These are phyloP conservation scores for Burhinus oedicnemus DNA, from an alignment of 2,113 vertebrate species.

Conservation along the genomic window DNA sequence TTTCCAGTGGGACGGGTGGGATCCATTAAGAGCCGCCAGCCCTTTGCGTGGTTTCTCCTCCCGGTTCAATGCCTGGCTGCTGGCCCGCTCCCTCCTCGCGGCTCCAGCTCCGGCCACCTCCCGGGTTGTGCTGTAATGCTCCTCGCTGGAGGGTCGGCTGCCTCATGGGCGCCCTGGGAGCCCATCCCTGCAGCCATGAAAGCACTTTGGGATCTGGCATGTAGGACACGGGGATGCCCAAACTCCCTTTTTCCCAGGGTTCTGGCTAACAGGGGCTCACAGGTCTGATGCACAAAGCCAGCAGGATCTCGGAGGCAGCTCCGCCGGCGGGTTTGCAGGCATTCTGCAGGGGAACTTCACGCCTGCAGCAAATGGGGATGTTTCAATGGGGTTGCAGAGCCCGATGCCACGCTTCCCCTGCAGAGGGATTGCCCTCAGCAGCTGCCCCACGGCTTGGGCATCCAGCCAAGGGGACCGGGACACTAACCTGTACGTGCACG, in stretches of 20 bases:
- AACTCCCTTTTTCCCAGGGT: neutral
- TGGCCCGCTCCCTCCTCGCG: neutral
- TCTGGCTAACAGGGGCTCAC: neutral
- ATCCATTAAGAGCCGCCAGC: neutral
- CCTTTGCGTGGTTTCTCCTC: neutral
- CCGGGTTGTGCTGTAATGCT: neutral
- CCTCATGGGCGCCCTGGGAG: neutral
- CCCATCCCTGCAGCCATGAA: neutral
- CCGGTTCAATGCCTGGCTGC: neutral
- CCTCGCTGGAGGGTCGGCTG: neutral
- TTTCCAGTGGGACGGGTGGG: neutral
- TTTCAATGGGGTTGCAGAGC: neutral
- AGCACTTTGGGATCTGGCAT: neutral
- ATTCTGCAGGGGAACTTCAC: neutral
- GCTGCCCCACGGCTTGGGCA: rapidly evolving
- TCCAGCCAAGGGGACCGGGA: neutral
- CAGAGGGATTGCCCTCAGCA: neutral
- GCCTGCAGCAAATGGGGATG: neutral
- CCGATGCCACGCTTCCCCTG: neutral
- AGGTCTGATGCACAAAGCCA: neutral
- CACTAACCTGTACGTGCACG: rapidly evolving
- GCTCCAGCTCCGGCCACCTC: neutral
- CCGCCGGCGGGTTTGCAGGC: neutral
- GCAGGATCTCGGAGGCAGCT: neutral
- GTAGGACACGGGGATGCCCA: rapidly evolving